Evolutionary conservation across 1,140 invertebrate genomes (phyloP), one percentile per base, ranked within the genome.

Genomic region (Dendroctonus ponderosae): DNA sequence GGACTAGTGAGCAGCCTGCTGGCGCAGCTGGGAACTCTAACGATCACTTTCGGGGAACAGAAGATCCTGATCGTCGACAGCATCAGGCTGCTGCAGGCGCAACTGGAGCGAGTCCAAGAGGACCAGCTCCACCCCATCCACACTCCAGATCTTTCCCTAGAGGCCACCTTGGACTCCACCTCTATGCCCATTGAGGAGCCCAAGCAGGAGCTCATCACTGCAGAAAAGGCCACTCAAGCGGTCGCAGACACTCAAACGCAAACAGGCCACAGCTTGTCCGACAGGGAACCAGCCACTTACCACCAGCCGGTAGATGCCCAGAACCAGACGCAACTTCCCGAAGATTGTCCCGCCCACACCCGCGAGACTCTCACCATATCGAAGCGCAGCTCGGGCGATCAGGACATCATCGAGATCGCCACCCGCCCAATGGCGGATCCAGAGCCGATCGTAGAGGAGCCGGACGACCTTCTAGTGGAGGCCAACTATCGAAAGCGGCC

Each of bases 331-430:
- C 83, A 83, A 76, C 81, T 84, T 48, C 75, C 75, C 44, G 74
- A 79, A 4, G 66, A 71, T 44, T 73, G 79, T 56, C 67, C 78
- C 3, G 72, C 71, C 2, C 78, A 74, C n/a, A 61, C 69, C 14
- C 81, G 84, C n/a, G 88, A 90, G 76, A 87, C 85, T 43, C 90
- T 92, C 66, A 83, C 86, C 75, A 85, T 92, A 0, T 82, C 83
- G 7, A 89, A 91, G 77, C 87, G 81, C 7, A 81, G 84, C 7
- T 83, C 85, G 53, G 86, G 85, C 60, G 87, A 85, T 26, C 85
- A 90, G 74, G 89, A 91, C 76, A 89, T 88, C 0, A 90, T 92
- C 70, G 87, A 91, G 80, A 90, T 91, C 67, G 86, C 88, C 7
- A 91, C 88, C 8, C 85, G 84, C 69, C 82, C 85, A 5, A 81